Base-by-base conservation (phyloP, 2,113 vertebrate species). In the Calyptomena viridis region DNA sequence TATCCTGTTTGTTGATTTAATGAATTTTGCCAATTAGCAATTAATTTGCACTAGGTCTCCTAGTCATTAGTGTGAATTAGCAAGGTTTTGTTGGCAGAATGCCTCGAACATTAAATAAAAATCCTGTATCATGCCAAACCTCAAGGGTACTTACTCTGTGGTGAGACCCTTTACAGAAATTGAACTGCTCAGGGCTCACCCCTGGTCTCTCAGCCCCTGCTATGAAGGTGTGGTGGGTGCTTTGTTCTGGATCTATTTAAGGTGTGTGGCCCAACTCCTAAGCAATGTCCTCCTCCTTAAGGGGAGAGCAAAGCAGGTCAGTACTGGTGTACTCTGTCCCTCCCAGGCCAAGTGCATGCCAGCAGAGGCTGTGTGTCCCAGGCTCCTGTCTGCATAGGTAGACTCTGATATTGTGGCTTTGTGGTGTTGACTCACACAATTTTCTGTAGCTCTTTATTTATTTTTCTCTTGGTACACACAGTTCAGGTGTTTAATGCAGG, bases 371-470 rank as follows among this genome's bases (percentile, higher is more conserved):
- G 24, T 37, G 44, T 59, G 11, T 72, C 75, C 92, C 79, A 59
- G 59, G 47, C 50, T 91, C 14, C 33, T 62, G 42, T 75, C 53
- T 47, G 19, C 16, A 8, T 25, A n/a, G 75, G 35, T 49, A 37
- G 33, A 28, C 88, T 88, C 10, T 40, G 56, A 44, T 40, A 6
- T 55, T 53, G 31, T 68, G 84, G 42, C 89, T 87, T 87, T 27
- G 3, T 72, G 63, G 35, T 60, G 81, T 91, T 80, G 93, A 74
- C 59, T 91, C 88, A 76, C 80, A 37, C 80, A 16, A 30, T 96
- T 90, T 93, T 94, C 92, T 80, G 76, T 58, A 71, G 78, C 79
- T 89, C 79, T 93, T 93, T 97, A 95, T 97, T 97, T 97, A 95
- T 95, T 96, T 97, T 95, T 96, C 97, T 97, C 96, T 92, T 92